Base-by-base conservation (phyloP, 2,888 invertebrate genomes). In the Linnaemya vulpina region DNA sequence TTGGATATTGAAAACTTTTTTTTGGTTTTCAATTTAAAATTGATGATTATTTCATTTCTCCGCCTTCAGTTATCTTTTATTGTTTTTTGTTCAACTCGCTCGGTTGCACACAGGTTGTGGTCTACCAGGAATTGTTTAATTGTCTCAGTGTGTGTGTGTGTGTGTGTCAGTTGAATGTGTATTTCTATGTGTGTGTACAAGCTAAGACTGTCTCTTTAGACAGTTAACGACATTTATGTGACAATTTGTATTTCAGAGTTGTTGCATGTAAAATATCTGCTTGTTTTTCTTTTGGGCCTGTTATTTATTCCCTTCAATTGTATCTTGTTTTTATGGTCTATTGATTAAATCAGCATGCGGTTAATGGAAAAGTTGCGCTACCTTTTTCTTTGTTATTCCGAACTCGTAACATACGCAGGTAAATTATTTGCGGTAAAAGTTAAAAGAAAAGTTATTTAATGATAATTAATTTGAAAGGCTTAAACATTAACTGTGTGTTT, bases 171-270 rank as follows among this genome's bases (percentile, higher is more conserved):
- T 5, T 40, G 0, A 17, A 5, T 40, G 62, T 62, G 17, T 63
- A 7, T 11, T 0, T 55, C 15, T 55, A 13, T 55, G 60, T 55
- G n/a, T 55, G 40, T 25, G 17, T 35, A 1, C 3, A 5, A 5
- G 46, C 15, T 46, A 67, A 9, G 15, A 43, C 22, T 63, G 53
- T 43, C 38, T 30, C 53, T 55, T 63, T 65, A 38, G 55, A 73
- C 71, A 71, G 43, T 53, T 79, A 35, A 53, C 53, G 55, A 73
- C 79, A 79, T 65, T 73, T 73, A 79, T 73, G 65, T 73, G 79
- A 73, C 79, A 79, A 73, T 73, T 73, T 73, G 46, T 79, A 38
- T 68, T 68, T 51, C 40, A 62, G 62, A 20, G 4, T 49, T 58
- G 7, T 65, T 13, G 73, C 35, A 13, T 15, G 43, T 49, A 20